Conservation (phyloP, 2,797 vertebrate genomes). For the Propithecus deckenii region DNA sequence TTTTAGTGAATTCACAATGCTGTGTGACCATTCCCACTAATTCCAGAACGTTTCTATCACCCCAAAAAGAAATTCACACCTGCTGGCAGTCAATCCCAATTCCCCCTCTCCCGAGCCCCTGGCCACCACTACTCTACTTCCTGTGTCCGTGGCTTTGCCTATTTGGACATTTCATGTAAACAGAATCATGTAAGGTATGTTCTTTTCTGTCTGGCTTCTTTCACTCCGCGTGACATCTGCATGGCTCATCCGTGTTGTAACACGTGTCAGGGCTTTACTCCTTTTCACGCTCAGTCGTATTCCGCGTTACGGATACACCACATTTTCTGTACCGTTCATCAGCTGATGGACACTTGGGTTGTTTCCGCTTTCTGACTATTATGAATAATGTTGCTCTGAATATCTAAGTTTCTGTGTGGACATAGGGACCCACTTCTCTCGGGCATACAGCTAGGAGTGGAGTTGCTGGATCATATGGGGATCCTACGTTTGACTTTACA, state of each 20-base stretch:
- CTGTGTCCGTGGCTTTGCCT: neutral
- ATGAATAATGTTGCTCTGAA: neutral
- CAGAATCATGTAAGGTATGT: accelerated
- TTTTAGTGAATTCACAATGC: neutral
- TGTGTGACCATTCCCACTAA: neutral
- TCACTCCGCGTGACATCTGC: neutral
- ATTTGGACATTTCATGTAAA: neutral
- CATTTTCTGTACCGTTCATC: neutral
- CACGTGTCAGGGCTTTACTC: neutral
- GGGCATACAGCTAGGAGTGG: neutral
- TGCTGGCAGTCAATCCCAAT: neutral
- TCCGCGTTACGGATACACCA: accelerated
- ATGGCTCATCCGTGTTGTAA: neutral
- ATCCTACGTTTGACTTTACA: neutral
- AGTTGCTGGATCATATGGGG: neutral
- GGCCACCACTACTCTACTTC: neutral
- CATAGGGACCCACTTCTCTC: neutral
- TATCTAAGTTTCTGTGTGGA: neutral
- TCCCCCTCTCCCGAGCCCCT: too few species aligned
- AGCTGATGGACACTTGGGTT: too few species aligned
- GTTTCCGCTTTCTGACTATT: neutral
- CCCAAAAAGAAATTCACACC: neutral
- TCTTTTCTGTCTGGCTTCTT: neutral
- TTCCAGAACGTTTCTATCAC: neutral
- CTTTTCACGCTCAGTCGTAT: neutral